These are phyloP conservation scores for Orestias chungarensis DNA, from an alignment of 2,797 vertebrate species.

Conservation along the genomic window DNA sequence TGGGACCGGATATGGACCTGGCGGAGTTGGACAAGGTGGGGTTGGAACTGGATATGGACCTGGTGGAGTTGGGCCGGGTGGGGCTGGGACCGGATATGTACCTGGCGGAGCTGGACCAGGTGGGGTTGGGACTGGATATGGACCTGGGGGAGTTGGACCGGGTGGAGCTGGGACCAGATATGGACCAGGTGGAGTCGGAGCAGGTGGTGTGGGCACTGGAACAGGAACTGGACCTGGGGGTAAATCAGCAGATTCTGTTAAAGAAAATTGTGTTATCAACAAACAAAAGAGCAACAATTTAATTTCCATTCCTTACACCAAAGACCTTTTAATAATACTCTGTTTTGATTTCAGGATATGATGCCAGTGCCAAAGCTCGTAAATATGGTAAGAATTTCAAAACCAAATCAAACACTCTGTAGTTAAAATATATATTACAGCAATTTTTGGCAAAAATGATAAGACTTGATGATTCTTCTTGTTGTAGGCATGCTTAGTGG, in stretches of 20 bases:
- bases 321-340: neutral
- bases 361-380: slow-evolving; percentile 74
- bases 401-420: neutral
- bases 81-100: slow-evolving; percentile 35
- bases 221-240: slow-evolving; percentile 36
- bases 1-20: slow-evolving; percentile 27
- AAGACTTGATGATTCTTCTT: neutral
- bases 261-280: neutral
- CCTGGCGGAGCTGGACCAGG: slow-evolving; percentile 37
- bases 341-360: slow-evolving; percentile 66
- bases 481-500: slow-evolving; percentile 71
- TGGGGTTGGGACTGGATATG: slow-evolving; percentile 35
- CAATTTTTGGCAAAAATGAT: neutral
- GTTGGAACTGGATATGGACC: slow-evolving; percentile 26
- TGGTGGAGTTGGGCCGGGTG: slow-evolving; percentile 29
- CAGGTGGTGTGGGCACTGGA: slow-evolving; percentile 33
- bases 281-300: too few relatives aligned
- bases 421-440: neutral
- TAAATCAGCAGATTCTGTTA: slow-evolving; percentile 37
- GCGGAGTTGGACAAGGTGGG: slow-evolving; percentile 35
- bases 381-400: slow-evolving; percentile 72
- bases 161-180: slow-evolving; percentile 29
- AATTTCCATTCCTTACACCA: too few relatives aligned
- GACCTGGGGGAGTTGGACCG: slow-evolving; percentile 36
- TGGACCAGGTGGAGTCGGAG: slow-evolving; percentile 20